Evolutionary conservation across 2,797 vertebrate species (phyloP), one percentile per base, ranked within the genome.

Genomic region (Bovichtus diacanthus): DNA sequence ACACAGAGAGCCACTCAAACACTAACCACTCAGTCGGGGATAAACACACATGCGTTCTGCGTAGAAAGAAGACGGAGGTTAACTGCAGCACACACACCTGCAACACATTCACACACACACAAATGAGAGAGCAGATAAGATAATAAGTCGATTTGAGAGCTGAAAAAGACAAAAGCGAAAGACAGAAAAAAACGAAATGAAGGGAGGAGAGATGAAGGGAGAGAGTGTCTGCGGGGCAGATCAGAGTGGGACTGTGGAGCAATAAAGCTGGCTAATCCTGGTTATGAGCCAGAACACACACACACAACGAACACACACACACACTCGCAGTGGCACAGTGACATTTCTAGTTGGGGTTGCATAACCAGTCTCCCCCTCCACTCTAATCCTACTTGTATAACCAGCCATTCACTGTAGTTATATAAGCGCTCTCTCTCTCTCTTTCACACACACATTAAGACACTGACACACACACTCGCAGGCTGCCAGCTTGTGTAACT

Each of bases 321-420:
- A 59, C 56, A 25, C 59, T 25, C 64, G 25, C 81, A 78, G 83
- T 90, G 84, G 74, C 85, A 91, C 84, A 82, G 88, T 93, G 91
- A 93, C 91, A 93, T 94, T 93, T 94, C 84, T 91, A 82, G 85
- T 86, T 87, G 75, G 86, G 86, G 90, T 94, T 95, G 92, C 85
- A 84, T 94, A 95, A 94, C 85, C 81, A 79, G 84, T 90, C 88
- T 77, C 88, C 87, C 90, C 88, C 91, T 88, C 83, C 90, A 77
- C 83, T 87, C 69, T 94, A 94, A 93, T 94, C 91, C 91, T 88
- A 88, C 91, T 94, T 94, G 93, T 93, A 89, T 94, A 94, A 93
- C 92, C 86, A 88, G 87, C 86, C 86, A 92, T 94, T 94, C 86
- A 92, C 85, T 87, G 72, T 67, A 84, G 82, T 93, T 94, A 91